phyloP scores from a whole-genome alignment of 2,888 invertebrate species.

The Latrodectus hesperus region DNA sequence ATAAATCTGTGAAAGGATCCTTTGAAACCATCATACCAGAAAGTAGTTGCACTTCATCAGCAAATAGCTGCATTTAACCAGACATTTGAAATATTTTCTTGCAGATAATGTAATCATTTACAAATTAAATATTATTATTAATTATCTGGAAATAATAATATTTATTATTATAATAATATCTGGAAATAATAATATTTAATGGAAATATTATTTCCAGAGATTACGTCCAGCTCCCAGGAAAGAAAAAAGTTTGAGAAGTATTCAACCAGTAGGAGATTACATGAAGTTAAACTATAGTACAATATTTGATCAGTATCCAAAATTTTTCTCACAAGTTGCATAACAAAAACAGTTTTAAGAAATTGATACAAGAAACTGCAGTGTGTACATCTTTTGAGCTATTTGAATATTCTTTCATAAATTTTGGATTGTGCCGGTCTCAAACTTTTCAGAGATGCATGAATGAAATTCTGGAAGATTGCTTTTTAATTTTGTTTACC shows the following conservation, averaged over 20 bases:
- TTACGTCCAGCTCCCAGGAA: too few species aligned
- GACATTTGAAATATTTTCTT: too few species aligned
- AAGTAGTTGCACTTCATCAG: not conserved
- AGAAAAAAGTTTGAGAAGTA: too few species aligned
- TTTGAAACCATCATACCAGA: not conserved
- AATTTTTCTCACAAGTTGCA: not conserved
- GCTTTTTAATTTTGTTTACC: constrained; percentile 71
- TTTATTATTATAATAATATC: too few species aligned
- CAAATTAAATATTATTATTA: too few species aligned
- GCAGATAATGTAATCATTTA: too few species aligned
- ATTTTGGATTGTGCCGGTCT: constrained; percentile 74
- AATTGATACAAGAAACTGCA: constrained; percentile 73
- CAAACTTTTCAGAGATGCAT: constrained; percentile 75
- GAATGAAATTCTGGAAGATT: constrained; percentile 73
- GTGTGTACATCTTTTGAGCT: constrained; percentile 72
- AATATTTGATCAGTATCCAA: not conserved
- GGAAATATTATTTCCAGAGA: too few species aligned
- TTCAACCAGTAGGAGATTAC: too few species aligned
- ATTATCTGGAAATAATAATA: too few species aligned
- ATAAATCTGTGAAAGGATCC: not conserved
- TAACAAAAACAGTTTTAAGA: constrained; percentile 18
- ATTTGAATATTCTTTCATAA: constrained; percentile 31
- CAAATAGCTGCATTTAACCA: not conserved
- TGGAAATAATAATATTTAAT: too few species aligned
- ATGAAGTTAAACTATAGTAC: too few species aligned